Base-by-base conservation (phyloP, 92 coral and sea anemone genomes). In the Diadumene lineata region DNA sequence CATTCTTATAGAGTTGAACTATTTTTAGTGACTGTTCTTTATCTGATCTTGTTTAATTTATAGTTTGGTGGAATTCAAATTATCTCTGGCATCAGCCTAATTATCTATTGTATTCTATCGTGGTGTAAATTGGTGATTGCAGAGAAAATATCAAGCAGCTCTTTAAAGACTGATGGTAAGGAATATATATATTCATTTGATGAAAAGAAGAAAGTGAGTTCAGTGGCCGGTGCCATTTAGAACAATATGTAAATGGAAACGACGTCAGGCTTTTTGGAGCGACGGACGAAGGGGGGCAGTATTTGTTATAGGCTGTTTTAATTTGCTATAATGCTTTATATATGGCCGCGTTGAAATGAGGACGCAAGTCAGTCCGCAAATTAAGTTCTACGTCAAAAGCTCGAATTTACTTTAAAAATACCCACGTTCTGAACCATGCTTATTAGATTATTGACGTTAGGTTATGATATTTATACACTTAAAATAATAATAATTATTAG, bases 111-210 rank as follows among this genome's bases (percentile, higher is more conserved):
- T 13, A 28, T 77, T 4, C 63, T 91, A 44, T 87, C 97, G 0
- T 91, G 97, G 97, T 10, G 75, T 65, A 91, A 91, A 74, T 81
- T 91, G 81, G 72, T 71, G 7, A 56, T 88, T 26, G 90, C 97
- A 23, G 97, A 89, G 13, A 91, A 86, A 76, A 83, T 91, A 28
- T 64, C 78, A 44, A 91, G 97, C 64, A 79, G 78, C 31, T 74
- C 97, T 28, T 85, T 91, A 15, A 89, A 86, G 26, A 91, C 93
- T 18, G 97, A 87, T 79, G 92, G 97, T 91, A 75, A 56, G 92
- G 33, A 1, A 15, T 46, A 31, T 23, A 46, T 9, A 55, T 4
- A 25, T 55, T 8, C 11, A 6, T 55, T 55, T 55, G 72, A 4
- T 55, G 1, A 17, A n/a, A 66, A 44, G 22, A 34, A 2, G 13